Evolutionary conservation across 1,140 invertebrate genomes (phyloP).

Genomic region (Laodelphax striatellus): DNA sequence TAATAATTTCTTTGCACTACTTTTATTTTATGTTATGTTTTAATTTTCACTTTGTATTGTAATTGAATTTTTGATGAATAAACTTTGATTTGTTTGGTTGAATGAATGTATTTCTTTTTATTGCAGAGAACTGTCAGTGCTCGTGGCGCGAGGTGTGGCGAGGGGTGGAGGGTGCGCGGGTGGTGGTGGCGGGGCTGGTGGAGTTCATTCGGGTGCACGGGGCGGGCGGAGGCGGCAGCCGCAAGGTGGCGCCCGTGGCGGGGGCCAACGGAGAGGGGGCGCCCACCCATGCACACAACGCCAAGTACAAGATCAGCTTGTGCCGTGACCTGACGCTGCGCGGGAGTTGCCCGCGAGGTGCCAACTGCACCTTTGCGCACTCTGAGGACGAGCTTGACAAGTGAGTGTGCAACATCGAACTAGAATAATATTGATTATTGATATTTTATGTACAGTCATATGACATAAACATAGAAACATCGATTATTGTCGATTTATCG

Average conservation of each 20-base stretch:
- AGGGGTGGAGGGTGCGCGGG: conserved; percentile 66
- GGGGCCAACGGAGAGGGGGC: conserved; percentile 14
- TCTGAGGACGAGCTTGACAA: conserved; percentile 82
- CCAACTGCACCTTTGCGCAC: conserved; percentile 84
- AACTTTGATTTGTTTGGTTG: neutral
- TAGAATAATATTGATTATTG: no score
- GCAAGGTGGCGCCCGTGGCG: conserved; percentile 26
- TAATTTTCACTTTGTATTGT: conserved; percentile 18
- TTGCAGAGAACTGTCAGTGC: conserved; percentile 52
- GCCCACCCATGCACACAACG: conserved; percentile 1
- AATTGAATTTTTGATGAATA: conserved; percentile 10
- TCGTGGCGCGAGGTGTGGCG: conserved; percentile 59
- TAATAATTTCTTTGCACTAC: no score
- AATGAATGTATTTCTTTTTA: neutral
- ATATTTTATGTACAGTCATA: no score
- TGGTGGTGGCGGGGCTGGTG: conserved; percentile 71
- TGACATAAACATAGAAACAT: no score
- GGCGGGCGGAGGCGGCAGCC: no score
- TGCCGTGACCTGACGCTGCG: conserved; percentile 71
- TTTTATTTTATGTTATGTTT: no score
- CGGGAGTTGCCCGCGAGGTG: conserved; percentile 71
- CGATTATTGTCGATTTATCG: no score
- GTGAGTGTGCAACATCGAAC: conserved; percentile 29
- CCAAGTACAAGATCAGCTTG: conserved; percentile 84
- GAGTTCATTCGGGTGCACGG: conserved; percentile 75